These are phyloP conservation scores for Smithornis capensis DNA, from an alignment of 2,113 vertebrate genomes.

Conservation along the genomic window DNA sequence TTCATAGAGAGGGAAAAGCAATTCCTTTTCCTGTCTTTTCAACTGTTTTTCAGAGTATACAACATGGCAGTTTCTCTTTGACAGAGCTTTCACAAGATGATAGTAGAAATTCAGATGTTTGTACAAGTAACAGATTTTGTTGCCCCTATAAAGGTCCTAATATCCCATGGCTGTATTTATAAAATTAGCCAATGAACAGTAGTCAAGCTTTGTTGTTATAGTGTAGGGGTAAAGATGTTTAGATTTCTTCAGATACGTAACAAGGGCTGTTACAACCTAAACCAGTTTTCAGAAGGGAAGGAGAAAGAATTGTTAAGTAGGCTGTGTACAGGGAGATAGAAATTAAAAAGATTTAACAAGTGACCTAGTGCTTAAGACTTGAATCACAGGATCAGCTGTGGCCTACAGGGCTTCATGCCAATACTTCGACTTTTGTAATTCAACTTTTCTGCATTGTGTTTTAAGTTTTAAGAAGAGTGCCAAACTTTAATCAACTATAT, in stretches of 20 bases:
- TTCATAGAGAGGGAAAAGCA: background rate
- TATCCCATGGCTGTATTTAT: background rate
- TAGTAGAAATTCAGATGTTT: background rate
- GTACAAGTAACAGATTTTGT: background rate
- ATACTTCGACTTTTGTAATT: background rate
- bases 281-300: background rate
- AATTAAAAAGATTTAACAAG: background rate
- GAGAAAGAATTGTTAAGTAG: background rate
- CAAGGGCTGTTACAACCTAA: background rate
- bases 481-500: background rate
- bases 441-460: background rate
- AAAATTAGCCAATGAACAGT: background rate
- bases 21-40: background rate
- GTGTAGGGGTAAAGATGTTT: background rate
- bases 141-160: background rate
- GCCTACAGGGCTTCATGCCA: background rate
- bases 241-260: background rate
- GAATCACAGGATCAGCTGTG: background rate
- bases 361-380: background rate
- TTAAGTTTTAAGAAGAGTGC: background rate
- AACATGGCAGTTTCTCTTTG: background rate
- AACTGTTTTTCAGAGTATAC: background rate
- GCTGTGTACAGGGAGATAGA: background rate
- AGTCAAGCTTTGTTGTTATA: background rate
- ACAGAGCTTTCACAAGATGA: background rate